Conservation (phyloP, 23 tunicate genomes). For the Styela plicata region DNA sequence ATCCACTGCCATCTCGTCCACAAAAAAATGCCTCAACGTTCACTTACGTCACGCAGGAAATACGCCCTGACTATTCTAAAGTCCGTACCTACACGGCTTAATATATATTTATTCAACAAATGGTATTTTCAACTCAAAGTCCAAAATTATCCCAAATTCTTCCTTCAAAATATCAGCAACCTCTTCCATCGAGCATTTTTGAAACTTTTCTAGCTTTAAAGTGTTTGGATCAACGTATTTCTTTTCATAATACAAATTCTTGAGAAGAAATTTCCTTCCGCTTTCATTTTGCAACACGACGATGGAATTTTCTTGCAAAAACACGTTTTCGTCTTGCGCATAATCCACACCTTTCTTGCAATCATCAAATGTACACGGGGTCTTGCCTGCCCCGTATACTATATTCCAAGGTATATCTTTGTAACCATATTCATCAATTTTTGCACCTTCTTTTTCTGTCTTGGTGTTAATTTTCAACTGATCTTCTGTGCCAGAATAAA, state of each 20-base stretch:
- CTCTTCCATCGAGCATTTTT: not conserved
- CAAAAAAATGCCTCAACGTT: no score
- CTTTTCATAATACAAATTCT: conserved; percentile 12
- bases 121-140: conserved; percentile 9
- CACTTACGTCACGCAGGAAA: no score
- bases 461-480: no score
- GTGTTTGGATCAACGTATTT: conserved; percentile 12
- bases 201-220: not conserved
- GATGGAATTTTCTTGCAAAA: not conserved
- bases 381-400: not conserved
- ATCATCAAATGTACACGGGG: not conserved
- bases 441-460: no score
- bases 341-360: conserved; percentile 3
- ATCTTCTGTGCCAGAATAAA: no score
- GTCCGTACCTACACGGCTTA: no score
- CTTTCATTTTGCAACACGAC: conserved; percentile 9
- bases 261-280: conserved; percentile 6
- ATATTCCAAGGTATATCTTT: no score
- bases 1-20: no score
- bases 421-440: no score
- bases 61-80: no score
- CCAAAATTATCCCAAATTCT: not conserved
- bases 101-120: no score
- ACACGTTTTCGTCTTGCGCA: not conserved
- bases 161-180: not conserved